Base-by-base conservation (phyloP, 2,888 invertebrate genomes). In the Malachius bipustulatus region DNA sequence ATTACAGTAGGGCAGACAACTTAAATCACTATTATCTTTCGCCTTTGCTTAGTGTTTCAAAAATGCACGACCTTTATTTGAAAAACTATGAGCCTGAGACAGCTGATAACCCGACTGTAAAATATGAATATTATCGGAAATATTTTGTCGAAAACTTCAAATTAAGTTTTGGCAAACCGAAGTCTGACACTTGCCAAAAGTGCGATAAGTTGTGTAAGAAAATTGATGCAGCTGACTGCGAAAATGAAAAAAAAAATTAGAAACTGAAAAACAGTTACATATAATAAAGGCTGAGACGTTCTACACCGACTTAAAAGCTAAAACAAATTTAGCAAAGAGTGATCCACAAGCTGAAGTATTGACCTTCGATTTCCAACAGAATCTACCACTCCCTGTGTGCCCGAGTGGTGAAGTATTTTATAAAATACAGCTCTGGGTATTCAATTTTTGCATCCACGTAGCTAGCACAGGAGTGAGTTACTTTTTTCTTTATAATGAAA, bases 281-380 rank as follows among this genome's bases (percentile, higher is more conserved):
- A 30, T 41, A 16, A 11, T 10, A 12, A 47, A 50, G 40, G 34
- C 44, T 8, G 44, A 45, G 32, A 4, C 12, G 9, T 47, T 48
- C 38, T 45, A 44, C 34, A 36, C 13, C 4, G 24, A 38, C 10
- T 14, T 49, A 9, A 45, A 43, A 35, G 39, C 43, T 29, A 41
- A 39, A 35, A 37, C 38, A 4, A 28, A 12, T 3, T 32, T 43
- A 27, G 40, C 40, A 6, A 45, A 40, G 34, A 29, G 27, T 14
- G 42, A 45, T 35, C 35, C 33, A 4, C 14, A 28, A 10, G 38
- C 46, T 26, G 43, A 47, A 14, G 43, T 44, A 14, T 26, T 49
- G 14, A 35, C 32, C 30, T 48, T 47, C 41, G 44, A 47, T 26
- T 47, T 32, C 29, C 45, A 43, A 33, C 49, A 48, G 33, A 49